Conservation (phyloP, 2,797 vertebrate species). For the Channallabes apus region DNA sequence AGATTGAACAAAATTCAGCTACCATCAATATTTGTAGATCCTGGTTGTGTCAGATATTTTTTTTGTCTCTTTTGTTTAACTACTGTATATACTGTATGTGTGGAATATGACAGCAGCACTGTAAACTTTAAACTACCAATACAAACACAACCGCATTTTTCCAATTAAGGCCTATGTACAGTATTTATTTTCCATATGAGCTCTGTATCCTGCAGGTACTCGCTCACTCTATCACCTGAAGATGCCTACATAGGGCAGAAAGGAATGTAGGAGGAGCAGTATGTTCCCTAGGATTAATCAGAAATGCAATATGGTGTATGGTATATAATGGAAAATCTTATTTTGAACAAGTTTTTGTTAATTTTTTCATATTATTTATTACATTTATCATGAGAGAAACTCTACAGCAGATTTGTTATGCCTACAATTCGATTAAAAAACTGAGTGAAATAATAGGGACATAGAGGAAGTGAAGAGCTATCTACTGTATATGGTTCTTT, state of each 20-base stretch:
- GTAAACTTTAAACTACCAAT: not conserved
- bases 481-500: not conserved
- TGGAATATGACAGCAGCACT: not conserved
- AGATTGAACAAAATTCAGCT: too few species aligned
- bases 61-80: not conserved
- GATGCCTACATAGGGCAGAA: slow-evolving; percentile 19
- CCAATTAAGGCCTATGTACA: slow-evolving; percentile 27
- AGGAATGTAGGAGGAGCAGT: not conserved
- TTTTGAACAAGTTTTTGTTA: not conserved
- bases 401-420: not conserved
- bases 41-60: not conserved
- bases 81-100: not conserved
- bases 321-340: not conserved
- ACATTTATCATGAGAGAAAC: not conserved
- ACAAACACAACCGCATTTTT: not conserved
- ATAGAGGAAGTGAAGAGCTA: not conserved
- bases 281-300: not conserved
- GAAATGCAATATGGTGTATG: not conserved
- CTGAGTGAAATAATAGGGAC: not conserved
- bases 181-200: slow-evolving; percentile 19
- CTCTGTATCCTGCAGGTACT: not conserved
- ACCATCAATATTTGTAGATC: not conserved
- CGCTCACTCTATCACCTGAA: not conserved
- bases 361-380: not conserved
- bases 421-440: not conserved